phyloP scores from a whole-genome alignment of 2,797 vertebrate species.

The Smutsia gigantea region DNA sequence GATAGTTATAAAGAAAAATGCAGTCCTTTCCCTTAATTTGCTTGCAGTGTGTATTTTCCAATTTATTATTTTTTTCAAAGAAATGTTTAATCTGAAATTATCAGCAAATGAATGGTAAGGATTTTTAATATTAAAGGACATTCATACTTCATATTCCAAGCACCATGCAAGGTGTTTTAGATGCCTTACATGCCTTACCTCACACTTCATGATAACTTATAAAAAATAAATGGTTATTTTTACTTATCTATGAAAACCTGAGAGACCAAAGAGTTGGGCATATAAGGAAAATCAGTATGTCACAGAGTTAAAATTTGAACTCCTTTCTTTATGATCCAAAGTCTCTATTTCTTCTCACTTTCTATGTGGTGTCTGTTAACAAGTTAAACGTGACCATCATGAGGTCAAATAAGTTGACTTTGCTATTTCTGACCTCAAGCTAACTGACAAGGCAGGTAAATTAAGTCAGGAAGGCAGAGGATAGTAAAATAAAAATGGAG shows the following conservation, averaged over 20 bases:
- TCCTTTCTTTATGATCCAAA: not conserved
- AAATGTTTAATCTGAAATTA: not conserved
- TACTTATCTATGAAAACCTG: not conserved
- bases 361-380: not conserved
- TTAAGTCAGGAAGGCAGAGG: constrained; percentile 35
- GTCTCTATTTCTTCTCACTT: not conserved
- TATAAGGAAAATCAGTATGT: not conserved
- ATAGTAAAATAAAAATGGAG: constrained; percentile 33
- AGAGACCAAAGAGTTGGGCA: not conserved
- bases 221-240: not conserved
- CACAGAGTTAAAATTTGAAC: not conserved
- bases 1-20: not conserved
- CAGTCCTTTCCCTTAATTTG: not conserved
- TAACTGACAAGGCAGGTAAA: constrained; percentile 37
- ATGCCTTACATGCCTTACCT: not conserved
- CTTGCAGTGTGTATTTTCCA: not conserved
- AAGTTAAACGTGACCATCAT: not conserved
- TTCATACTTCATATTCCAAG: not conserved
- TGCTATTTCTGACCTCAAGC: not conserved
- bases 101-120: not conserved
- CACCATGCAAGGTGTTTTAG: not conserved
- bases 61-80: not conserved
- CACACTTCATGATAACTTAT: not conserved
- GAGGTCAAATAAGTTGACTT: constrained; percentile 15
- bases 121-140: not conserved